Evolutionary conservation across 2,888 invertebrate genomes (phyloP), one percentile per base, ranked within the genome.

Genomic region (Agrypnus murinus): DNA sequence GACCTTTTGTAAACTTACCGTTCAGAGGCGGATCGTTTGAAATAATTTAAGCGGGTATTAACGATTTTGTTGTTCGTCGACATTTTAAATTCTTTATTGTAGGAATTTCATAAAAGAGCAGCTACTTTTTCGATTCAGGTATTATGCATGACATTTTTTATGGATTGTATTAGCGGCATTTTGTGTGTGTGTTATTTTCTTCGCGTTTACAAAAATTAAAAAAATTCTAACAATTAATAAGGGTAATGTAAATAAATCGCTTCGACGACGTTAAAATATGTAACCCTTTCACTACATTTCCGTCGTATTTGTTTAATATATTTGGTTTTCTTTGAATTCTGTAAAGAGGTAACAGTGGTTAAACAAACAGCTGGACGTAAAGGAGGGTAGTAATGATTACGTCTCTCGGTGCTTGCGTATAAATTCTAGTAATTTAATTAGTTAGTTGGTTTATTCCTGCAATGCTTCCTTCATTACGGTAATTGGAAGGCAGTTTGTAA

Each of bases 1-100:
- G 59, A 59, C 59, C 59, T 59, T 57, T 59, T 59, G 19, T 59
- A 32, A 59, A 45, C 59, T 57, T 36, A 14, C 25, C 50, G 50
- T 32, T 55, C 55, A 55, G 55, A 36, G 55, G 55, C 55, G 55
- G 55, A 17, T 55, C 55, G 36, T 34, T 19, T 55, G 15, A 36
- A 55, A 55, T 55, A 55, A 55, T 55, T 55, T 55, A 55, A 55
- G 55, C 34, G 19, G 43, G 48, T 48, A 55, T 55, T 55, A 55
- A 55, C 55, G 55, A 55, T 55, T 53, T 34, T 17, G 55, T 55
- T 17, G 55, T 55, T 55, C 25, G 36, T 15, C 36, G 55, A 32
- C 55, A 17, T 55, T 36, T 36, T 55, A 55, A 55, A 31, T 55
- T 55, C 15, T 55, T 55, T 15, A 55, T 55, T 34, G 17, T n/a